phyloP scores from a whole-genome alignment of 2,888 invertebrate species.

The Boloria euphrosyne region DNA sequence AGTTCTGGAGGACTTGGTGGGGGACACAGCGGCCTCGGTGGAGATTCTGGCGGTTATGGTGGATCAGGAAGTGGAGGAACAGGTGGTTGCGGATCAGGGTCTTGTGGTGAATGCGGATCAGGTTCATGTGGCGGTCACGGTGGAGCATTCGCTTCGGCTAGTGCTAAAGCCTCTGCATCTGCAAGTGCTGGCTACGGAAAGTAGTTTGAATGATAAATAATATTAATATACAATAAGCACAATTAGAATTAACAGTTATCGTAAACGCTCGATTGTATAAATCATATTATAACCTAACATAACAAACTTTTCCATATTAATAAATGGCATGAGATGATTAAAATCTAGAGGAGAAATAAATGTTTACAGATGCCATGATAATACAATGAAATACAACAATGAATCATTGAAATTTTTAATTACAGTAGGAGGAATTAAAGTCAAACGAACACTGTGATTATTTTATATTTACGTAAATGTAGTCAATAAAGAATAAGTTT shows the following conservation, averaged over 20 bases:
- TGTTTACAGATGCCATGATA: background rate
- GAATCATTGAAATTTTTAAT: slow-evolving; percentile 16
- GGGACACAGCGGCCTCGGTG: slow-evolving; percentile 24
- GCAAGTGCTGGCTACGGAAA: slow-evolving; percentile 62
- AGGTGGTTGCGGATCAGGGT: slow-evolving; percentile 31
- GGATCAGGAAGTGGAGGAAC: too few species aligned
- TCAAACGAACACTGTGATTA: slow-evolving; percentile 31
- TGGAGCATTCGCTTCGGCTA: slow-evolving; percentile 56
- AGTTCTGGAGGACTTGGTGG: slow-evolving; percentile 34
- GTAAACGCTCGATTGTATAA: slow-evolving; percentile 8
- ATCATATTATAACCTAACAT: slow-evolving; percentile 1
- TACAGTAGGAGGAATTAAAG: slow-evolving; percentile 15
- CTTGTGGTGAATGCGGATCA: slow-evolving; percentile 34
- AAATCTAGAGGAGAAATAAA: background rate
- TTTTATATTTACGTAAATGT: slow-evolving; percentile 21
- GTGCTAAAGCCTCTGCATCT: slow-evolving; percentile 58
- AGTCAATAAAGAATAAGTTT: slow-evolving; percentile 22
- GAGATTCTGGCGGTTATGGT: slow-evolving; percentile 28
- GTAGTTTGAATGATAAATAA: slow-evolving; percentile 13
- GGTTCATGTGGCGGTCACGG: slow-evolving; percentile 47
- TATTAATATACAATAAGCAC: slow-evolving; percentile 8
- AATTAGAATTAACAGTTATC: too few species aligned
- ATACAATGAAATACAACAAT: slow-evolving; percentile 6
- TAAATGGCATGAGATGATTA: slow-evolving; percentile 9
- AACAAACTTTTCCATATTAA: background rate